Evolutionary conservation across 2,888 invertebrate species (phyloP), one percentile per base, ranked within the genome.

Genomic region (Malacosoma neustria): DNA sequence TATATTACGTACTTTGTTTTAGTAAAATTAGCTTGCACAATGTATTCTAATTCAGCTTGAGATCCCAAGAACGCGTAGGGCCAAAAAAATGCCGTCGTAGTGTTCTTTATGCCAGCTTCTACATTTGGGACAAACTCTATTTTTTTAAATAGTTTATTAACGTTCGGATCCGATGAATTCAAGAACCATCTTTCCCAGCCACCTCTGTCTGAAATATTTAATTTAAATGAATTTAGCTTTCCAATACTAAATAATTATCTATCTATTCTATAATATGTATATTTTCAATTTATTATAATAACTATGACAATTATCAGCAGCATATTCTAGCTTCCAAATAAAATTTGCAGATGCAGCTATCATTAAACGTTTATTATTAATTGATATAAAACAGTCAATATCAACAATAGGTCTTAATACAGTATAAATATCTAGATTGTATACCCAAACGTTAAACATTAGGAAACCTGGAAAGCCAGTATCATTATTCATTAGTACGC

Each of bases 41-140:
- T 87, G 57, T 91, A 93, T 54, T 92, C 90, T 9, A 94, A 74
- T 53, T 92, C 89, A n/a, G 90, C 87, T 48, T 81, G 77, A 0
- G 94, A 93, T 6, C 92, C 93, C 1, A 94, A 71, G 58, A 93
- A 93, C 0, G 94, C 92, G 54, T 93, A 93, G 0, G 92, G 90
- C 90, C 92, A 92, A 55, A 93, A 92, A 57, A 91, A 92, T 3
- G 92, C 91, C 48, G 88, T 89, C 0, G 93, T 92, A 0, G 91
- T 91, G 61, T 93, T 93, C 35, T 87, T 87, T 3, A 95, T 87
- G 1, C 94, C 94, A 7, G 90, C 87, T 48, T 88, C 87, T 1
- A 93, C 73, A 34, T 87, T 85, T 0, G 90, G 84, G 2, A 94
- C 90, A 11, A 90, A 85, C 60, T 93, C 92, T 41, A 93, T 69